Evolutionary conservation across 2,113 vertebrate genomes (phyloP).

Genomic region (Balaenoptera acutorostrata): DNA sequence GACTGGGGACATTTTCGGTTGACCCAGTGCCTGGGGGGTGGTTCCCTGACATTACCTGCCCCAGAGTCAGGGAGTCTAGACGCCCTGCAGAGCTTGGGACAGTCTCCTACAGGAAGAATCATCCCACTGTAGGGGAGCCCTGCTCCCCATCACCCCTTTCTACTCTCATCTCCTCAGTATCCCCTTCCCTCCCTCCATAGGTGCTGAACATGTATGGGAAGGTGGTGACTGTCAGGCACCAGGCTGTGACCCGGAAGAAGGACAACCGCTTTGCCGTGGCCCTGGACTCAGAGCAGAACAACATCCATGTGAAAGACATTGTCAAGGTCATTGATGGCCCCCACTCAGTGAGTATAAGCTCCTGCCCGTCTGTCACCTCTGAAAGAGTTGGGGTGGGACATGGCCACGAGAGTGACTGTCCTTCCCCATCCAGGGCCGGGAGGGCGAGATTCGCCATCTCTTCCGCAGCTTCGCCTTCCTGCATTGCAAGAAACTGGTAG

Average conservation of each 20-base stretch:
- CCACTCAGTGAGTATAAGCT: constrained; percentile 85
- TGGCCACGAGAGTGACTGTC: not conserved
- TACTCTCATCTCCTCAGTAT: accelerated
- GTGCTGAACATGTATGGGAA: constrained; percentile 97
- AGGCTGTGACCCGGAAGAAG: constrained; percentile 93
- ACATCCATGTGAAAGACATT: constrained; percentile 96
- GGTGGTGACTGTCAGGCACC: constrained; percentile 92
- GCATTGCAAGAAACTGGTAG: constrained; percentile 97
- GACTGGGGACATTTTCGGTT: not conserved
- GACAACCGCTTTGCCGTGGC: constrained; percentile 95
- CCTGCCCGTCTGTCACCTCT: not conserved
- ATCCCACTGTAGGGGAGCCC: not conserved
- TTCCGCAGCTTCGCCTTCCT: constrained; percentile 93
- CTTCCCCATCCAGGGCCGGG: constrained; percentile 84
- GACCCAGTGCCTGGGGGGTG: not conserved
- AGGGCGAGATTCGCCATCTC: constrained; percentile 94
- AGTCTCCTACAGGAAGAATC: not conserved
- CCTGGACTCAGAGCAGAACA: constrained; percentile 96
- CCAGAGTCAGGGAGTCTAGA: not conserved
- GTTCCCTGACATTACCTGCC: not conserved
- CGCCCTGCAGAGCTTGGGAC: not conserved
- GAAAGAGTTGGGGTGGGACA: constrained; percentile 34
- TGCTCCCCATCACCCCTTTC: not conserved
- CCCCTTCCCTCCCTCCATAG: constrained; percentile 66
- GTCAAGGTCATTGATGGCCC: constrained; percentile 97